Conservation (phyloP, 30 jellyfish, hydroid and myxozoan species). For the Morbakka virulenta region DNA sequence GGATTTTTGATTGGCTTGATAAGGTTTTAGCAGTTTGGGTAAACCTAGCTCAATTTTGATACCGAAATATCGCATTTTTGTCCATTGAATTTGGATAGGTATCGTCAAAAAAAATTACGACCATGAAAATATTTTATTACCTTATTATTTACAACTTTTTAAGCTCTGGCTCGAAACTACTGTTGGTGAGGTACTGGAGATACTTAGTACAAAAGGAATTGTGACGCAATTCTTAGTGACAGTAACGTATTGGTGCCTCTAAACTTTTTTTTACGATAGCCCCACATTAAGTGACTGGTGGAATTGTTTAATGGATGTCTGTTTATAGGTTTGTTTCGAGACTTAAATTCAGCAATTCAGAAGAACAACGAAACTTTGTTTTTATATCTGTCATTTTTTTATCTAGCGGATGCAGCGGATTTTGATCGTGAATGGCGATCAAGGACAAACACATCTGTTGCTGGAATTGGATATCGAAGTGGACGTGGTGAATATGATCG, state of each 20-base stretch:
- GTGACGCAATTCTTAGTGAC: neutral
- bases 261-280: neutral
- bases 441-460: conserved; percentile 9
- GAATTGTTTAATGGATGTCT: neutral
- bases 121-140: no score
- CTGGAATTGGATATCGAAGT: conserved; percentile 31
- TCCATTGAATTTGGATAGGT: no score
- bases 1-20: no score
- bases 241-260: neutral
- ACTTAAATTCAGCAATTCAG: neutral
- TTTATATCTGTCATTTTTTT: neutral
- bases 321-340: neutral
- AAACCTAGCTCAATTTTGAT: no score
- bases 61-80: no score
- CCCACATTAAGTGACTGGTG: neutral
- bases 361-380: neutral
- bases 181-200: no score
- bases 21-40: no score
- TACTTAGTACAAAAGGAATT: no score
- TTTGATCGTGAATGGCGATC: conserved; percentile 53
- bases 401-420: conserved; percentile 50
- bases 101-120: no score
- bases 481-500: no score
- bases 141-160: no score
- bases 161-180: no score